Conservation (phyloP, 2,797 vertebrate genomes). For the Danio jaintianensis region DNA sequence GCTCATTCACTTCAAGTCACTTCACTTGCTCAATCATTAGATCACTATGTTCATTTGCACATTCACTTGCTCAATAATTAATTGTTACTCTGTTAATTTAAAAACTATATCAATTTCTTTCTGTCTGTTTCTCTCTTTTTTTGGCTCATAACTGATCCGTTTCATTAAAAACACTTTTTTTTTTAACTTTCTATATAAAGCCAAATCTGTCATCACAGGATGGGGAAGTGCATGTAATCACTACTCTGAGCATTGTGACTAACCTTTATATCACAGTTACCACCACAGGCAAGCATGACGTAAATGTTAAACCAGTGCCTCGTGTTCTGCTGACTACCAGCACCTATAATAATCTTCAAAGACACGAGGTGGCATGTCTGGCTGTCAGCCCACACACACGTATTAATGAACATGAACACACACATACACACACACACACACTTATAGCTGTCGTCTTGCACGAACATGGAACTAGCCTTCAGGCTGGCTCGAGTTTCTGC, state of each 20-base stretch:
- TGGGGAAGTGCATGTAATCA: conserved; percentile 57
- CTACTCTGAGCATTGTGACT: conserved; percentile 14
- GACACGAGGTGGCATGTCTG: conserved; percentile 65
- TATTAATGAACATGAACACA: conserved; percentile 16
- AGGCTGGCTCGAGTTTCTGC: conserved; percentile 73
- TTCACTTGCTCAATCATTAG: not conserved
- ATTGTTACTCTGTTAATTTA: not conserved
- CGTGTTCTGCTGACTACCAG: conserved; percentile 66
- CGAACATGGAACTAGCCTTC: conserved; percentile 37
- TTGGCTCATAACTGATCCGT: not conserved
- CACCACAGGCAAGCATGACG: conserved; percentile 65
- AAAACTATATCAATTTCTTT: not conserved
- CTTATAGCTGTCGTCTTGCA: conserved; percentile 25
- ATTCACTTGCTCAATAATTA: not conserved
- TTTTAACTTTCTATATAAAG: not conserved
- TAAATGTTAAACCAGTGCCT: conserved; percentile 66
- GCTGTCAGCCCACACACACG: conserved; percentile 47
- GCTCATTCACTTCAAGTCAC: no score
- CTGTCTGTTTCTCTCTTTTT: no score
- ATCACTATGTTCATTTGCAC: not conserved
- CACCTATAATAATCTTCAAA: conserved; percentile 78
- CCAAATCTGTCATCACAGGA: conserved; percentile 51
- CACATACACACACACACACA: conserved; percentile 11
- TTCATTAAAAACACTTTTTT: not conserved
- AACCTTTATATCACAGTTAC: conserved; percentile 59